Evolutionary conservation across 2,113 vertebrate species (phyloP).

Genomic region (Rhadina sibilatrix): DNA sequence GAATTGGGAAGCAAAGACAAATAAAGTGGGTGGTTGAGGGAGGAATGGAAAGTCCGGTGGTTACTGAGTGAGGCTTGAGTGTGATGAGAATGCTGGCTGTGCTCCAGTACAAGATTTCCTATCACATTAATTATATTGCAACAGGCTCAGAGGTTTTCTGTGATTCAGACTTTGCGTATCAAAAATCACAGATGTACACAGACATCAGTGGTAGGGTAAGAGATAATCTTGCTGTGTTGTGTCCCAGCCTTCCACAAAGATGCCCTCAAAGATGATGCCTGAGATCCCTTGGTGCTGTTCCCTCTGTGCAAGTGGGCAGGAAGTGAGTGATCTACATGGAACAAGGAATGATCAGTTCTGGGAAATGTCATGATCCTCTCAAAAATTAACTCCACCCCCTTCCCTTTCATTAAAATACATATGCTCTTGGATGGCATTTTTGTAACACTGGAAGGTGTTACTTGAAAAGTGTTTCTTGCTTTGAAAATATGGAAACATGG

Average conservation of each 20-base stretch:
- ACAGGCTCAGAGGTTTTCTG: slow-evolving; percentile 6
- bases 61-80: slow-evolving; percentile 61
- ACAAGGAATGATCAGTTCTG: not conserved
- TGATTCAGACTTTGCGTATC: not conserved
- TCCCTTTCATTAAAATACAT: not conserved
- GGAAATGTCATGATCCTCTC: not conserved
- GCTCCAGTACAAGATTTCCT: slow-evolving; percentile 49
- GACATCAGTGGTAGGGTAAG: not conserved
- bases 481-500: not conserved
- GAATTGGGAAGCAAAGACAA: slow-evolving; percentile 47
- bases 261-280: not conserved
- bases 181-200: not conserved
- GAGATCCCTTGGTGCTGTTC: not conserved
- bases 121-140: slow-evolving; percentile 45
- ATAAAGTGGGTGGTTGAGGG: slow-evolving; percentile 44
- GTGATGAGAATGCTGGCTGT: slow-evolving; percentile 59
- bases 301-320: not conserved
- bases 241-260: not conserved
- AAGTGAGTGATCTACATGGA: not conserved
- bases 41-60: slow-evolving; percentile 50
- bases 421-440: not conserved
- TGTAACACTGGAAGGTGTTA: not conserved
- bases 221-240: not conserved
- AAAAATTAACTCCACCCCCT: not conserved
- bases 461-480: not conserved